Percentiles rank a stretch among this genome's conserved stretches.
These are phyloP conservation scores for Spinus pinus DNA, from an alignment of 2,797 vertebrate species.

Conservation along the genomic window DNA sequence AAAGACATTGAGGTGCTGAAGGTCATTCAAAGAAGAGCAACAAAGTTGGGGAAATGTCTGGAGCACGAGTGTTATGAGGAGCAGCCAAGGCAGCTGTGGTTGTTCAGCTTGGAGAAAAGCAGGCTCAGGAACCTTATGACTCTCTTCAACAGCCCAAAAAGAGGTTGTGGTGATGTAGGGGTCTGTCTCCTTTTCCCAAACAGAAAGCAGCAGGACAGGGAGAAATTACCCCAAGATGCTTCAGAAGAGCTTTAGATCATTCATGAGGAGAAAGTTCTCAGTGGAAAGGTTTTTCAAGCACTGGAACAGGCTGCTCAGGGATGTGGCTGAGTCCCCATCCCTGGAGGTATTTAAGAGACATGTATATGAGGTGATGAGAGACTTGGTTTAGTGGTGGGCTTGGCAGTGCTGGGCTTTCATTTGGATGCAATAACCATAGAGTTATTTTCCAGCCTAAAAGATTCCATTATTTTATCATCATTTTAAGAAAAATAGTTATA, in stretches of 20 bases:
- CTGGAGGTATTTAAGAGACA: not conserved
- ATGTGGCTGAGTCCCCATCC: not conserved
- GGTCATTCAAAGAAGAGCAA: not conserved
- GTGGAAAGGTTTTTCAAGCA: not conserved
- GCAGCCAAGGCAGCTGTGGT: not conserved
- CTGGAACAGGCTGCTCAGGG: not conserved
- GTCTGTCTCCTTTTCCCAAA: not conserved
- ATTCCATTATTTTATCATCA: not conserved
- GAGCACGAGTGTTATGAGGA: not conserved
- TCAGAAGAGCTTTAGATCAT: not conserved
- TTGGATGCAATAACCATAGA: not conserved
- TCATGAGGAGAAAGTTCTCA: not conserved
- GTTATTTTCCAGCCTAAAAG: not conserved
- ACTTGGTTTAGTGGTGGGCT: not conserved
- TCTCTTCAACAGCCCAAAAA: not conserved
- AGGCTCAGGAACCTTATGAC: not conserved
- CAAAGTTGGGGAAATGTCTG: not conserved
- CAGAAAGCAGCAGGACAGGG: not conserved
- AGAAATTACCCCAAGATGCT: not conserved
- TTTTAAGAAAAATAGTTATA: not conserved
- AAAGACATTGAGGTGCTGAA: not conserved
- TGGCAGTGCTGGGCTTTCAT: not conserved
- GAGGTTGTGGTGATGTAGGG: fast-evolving
- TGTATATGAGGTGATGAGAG: not conserved
- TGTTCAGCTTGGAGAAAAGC: not conserved